Conservation (phyloP, 1,140 invertebrate species). For the Apocrypta bakeri region DNA sequence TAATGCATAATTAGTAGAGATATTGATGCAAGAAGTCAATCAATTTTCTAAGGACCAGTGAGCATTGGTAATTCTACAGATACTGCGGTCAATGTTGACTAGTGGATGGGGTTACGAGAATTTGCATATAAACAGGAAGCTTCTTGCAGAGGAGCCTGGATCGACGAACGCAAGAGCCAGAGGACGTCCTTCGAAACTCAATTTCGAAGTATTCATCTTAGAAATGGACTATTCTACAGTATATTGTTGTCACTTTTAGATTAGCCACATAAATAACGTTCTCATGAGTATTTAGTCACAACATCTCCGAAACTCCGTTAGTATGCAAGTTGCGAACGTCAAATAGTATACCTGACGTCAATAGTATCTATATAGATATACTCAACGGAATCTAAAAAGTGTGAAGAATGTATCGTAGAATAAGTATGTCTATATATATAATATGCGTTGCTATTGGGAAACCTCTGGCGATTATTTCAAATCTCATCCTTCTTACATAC, state of each 20-base stretch:
- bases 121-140: not conserved
- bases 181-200: too few relatives aligned
- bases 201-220: not conserved
- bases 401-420: not conserved
- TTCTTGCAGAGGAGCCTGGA: not conserved
- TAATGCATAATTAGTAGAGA: too few relatives aligned
- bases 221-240: not conserved
- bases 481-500: constrained; percentile 21
- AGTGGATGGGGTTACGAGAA: not conserved
- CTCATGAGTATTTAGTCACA: too few relatives aligned
- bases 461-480: constrained; percentile 21
- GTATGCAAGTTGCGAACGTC: too few relatives aligned
- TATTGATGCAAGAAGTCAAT: too few relatives aligned
- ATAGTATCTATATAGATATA: not conserved
- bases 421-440: not conserved
- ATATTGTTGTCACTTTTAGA: not conserved
- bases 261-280: not conserved
- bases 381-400: not conserved
- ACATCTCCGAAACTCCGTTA: too few relatives aligned
- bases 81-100: too few relatives aligned
- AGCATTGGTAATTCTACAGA: too few relatives aligned
- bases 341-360: not conserved
- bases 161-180: too few relatives aligned
- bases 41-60: too few relatives aligned
- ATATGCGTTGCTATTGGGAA: not conserved